Evolutionary conservation across 2,888 invertebrate species (phyloP), one percentile per base, ranked within the genome.

Genomic region (Lasioglossum calceatum): DNA sequence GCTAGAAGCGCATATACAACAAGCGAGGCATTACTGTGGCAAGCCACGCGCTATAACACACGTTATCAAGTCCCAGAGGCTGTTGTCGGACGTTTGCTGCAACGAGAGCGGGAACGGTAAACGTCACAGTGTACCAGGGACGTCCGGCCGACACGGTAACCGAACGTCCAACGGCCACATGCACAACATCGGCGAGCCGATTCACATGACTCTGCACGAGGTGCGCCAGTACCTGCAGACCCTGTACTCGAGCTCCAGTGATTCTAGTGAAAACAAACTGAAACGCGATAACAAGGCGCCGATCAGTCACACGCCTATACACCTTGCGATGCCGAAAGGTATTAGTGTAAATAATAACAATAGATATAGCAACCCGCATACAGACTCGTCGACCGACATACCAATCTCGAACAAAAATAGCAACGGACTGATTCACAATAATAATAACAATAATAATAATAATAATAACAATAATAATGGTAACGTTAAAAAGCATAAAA

Each of bases 151-250:
- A 82, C 93, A 89, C 79, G 90, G 85, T n/a, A 90, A 90, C 14
- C 92, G 92, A 39, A 91, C 93, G 50, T 96, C 96, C 72, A 96
- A 96, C 88, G 96, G 96, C 88, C 96, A 95, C 89, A 95, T 96
- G 27, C 97, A 97, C 87, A 96, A 96, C 77, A 96, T 96, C 81
- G 96, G 96, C 4, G 98, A 98, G 94, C 97, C 97, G 3, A 96
- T 98, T 87, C 98, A 98, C 94, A 97, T 98, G 97, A 98, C 98
- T 16, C 95, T 98, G 82, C 97, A 98, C 91, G 98, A 98, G 95
- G 98, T 98, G 93, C 96, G 98, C 88, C 97, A 97, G 93, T 98
- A 98, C 95, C 96, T 98, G 92, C 98, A 98, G 90, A 98, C 97
- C 12, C 96, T 98, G 71, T 98, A 98, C 94, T 98, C 98, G 58